Evolutionary conservation across 2,113 vertebrate species (phyloP).

Genomic region (Sinocyclocheilus anshuiensis): DNA sequence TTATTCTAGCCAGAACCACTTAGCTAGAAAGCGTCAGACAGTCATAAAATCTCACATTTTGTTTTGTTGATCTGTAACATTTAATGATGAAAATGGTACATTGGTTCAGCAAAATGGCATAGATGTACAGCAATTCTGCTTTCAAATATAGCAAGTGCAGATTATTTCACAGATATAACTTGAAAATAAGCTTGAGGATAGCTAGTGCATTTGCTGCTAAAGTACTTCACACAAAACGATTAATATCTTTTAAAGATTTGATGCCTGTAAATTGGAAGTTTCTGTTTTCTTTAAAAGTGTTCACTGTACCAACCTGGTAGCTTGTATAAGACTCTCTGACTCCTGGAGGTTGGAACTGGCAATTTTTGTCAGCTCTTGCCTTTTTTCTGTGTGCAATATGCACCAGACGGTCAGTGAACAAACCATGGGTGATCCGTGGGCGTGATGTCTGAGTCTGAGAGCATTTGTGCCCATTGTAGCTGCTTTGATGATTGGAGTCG

Average conservation of each 20-base stretch:
- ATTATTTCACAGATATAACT: background rate
- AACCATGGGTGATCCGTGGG: background rate
- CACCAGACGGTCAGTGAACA: slow-evolving; percentile 13
- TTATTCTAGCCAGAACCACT: background rate
- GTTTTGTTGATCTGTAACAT: background rate
- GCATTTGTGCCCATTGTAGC: background rate
- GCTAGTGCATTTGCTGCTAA: background rate
- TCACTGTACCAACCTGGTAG: background rate
- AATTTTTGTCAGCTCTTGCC: background rate
- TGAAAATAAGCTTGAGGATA: background rate
- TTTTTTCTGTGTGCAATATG: background rate
- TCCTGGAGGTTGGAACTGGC: background rate
- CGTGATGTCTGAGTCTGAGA: background rate
- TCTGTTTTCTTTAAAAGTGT: background rate
- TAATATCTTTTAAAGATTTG: slow-evolving; percentile 7
- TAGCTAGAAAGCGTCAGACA: background rate
- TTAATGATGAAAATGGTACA: background rate
- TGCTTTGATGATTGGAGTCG: slow-evolving; percentile 18
- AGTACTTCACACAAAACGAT: background rate
- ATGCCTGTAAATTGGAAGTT: background rate
- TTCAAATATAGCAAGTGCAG: background rate
- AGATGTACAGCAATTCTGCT: background rate
- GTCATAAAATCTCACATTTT: background rate
- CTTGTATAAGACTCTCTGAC: background rate
- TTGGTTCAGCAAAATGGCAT: background rate